Evolutionary conservation across 2,888 invertebrate species (phyloP), one percentile per base, ranked within the genome.

Genomic region (Acleris sparsana): DNA sequence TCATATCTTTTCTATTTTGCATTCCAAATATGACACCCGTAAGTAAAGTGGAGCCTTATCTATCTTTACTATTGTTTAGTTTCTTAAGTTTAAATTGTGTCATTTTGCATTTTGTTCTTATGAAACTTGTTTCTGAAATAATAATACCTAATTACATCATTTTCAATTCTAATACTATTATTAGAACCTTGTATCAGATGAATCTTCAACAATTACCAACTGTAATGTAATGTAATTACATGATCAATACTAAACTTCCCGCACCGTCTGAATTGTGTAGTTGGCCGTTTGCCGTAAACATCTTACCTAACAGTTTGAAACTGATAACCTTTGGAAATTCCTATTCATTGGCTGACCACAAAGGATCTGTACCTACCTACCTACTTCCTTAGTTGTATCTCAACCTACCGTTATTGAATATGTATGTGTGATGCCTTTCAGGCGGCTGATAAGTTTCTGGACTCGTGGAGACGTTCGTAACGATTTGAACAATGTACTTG

Each of bases 181-280:
- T 88, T 86, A 84, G 82, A 73, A 75, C 73, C 73, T 80, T 84
- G 87, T 79, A 82, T 79, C 82, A 83, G 85, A 83, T 80, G 83
- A 83, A 79, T 77, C 72, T 79, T 71, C 69, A 71, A 70, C 78
- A 82, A 84, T 13, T 4, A 13, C 4, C 13, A 13, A 39, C 13
- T 39, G 39, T 39, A 39, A 39, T 39, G 3, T 39, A 39, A 39
- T 13, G 13, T 3, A 13, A 39, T 65, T 65, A 65, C 51, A 51
- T 61, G 65, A 60, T 25, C 44, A 65, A 39, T 43, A 53, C 18
- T 33, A 53, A 52, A 46, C 49, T 55, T 61, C 52, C 60, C 55
- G 51, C 11, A 51, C 13, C 64, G 17, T 63, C 57, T 48, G 59
- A 39, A 49, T 64, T 59, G 64, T 59, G 53, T 59, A 53, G 20